phyloP scores from a whole-genome alignment of 2,113 vertebrate genomes.

The Leucosticte australis region DNA sequence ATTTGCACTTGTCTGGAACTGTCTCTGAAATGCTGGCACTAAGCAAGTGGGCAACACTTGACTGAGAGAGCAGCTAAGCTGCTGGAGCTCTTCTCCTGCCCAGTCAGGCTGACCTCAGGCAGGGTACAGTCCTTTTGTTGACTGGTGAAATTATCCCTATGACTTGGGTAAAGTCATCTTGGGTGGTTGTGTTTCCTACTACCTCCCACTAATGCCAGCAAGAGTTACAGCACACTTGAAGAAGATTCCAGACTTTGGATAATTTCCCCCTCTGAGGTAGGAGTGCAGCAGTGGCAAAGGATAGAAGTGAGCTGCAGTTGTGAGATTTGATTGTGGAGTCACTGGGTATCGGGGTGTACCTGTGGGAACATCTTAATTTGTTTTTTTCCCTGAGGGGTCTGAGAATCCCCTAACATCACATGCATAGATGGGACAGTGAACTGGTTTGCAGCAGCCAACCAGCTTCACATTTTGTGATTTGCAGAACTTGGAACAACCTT shows the following conservation, averaged over 20 bases:
- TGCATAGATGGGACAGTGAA: not conserved
- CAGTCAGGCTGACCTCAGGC: not conserved
- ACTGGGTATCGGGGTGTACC: not conserved
- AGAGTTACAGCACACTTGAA: not conserved
- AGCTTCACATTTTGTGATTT: not conserved
- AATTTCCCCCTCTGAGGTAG: not conserved
- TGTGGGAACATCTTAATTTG: not conserved
- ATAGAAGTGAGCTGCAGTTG: not conserved
- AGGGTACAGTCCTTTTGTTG: not conserved
- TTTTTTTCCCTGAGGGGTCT: not conserved
- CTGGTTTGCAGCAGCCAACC: not conserved
- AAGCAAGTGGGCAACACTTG: not conserved
- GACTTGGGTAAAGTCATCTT: not conserved
- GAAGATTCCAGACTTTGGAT: not conserved
- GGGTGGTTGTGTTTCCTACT: not conserved
- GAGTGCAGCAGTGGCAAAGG: not conserved
- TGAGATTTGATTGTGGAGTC: not conserved
- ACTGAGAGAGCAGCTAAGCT: not conserved
- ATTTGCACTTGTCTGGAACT: not conserved
- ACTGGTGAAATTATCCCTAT: not conserved
- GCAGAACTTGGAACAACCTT: not conserved
- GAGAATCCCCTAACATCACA: not conserved
- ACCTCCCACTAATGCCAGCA: not conserved
- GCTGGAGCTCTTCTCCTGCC: not conserved
- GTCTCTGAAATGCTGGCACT: not conserved